A percentile compares a stretch with the other conserved stretches of the same genome.
These are phyloP conservation scores for Labia minor DNA, from an alignment of 2,888 invertebrate genomes.

Conservation along the genomic window DNA sequence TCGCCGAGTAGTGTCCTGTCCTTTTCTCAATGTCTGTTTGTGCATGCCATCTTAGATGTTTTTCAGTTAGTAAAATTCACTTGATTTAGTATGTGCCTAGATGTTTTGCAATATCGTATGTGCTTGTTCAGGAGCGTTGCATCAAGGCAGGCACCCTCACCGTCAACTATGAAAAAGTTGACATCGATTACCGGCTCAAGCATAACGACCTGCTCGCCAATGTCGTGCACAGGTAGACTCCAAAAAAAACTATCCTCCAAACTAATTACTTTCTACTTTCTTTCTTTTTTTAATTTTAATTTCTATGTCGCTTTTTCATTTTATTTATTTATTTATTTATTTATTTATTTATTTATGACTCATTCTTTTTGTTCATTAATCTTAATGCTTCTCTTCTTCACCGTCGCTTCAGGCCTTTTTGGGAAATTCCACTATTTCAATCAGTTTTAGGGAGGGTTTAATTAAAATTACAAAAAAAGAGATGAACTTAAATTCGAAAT, in stretches of 20 bases:
- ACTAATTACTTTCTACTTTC: neutral
- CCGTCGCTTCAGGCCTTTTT: too few relatives aligned
- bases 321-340: slow-evolving; percentile 9
- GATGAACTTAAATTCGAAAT: too few relatives aligned
- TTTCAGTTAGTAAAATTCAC: too few relatives aligned
- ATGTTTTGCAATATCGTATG: slow-evolving; percentile 3
- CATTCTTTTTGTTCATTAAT: neutral
- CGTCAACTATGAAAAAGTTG: slow-evolving; percentile 86
- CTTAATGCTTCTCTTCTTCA: neutral
- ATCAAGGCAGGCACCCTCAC: slow-evolving; percentile 84
- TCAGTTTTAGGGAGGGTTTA: too few relatives aligned
- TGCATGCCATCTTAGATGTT: too few relatives aligned
- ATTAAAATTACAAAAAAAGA: neutral
- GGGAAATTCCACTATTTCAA: too few relatives aligned
- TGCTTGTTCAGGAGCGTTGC: slow-evolving; percentile 54
- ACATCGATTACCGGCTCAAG: slow-evolving; percentile 80
- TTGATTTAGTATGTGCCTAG: neutral
- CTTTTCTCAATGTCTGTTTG: too few relatives aligned
- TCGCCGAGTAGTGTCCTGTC: too few relatives aligned
- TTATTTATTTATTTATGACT: neutral
- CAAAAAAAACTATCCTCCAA: neutral
- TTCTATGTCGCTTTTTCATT: slow-evolving; percentile 15
- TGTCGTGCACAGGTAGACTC: slow-evolving; percentile 77
- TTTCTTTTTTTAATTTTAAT: neutral
- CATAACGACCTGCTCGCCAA: slow-evolving; percentile 89